Conservation (phyloP, 2,797 vertebrate species). For the Parauchenoglanis punctatus region DNA sequence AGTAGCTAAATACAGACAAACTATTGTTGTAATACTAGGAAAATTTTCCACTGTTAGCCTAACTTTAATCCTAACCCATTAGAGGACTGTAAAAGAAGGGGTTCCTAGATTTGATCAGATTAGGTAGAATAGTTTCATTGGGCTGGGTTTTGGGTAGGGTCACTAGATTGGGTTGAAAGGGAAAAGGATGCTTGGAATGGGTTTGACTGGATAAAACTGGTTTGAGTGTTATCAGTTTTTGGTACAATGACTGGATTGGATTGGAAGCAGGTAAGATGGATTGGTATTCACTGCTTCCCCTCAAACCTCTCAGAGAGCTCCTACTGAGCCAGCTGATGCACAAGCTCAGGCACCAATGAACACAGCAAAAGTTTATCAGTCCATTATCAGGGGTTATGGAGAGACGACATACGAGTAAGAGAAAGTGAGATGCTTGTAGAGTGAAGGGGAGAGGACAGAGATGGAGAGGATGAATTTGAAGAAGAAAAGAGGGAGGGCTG, state of each 20-base stretch:
- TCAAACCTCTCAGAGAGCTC: not conserved
- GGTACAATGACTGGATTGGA: not conserved
- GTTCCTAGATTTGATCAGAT: not conserved
- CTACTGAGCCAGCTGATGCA: constrained; percentile 3
- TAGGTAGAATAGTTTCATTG: no score
- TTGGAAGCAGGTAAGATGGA: not conserved
- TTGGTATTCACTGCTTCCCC: not conserved
- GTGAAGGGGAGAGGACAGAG: not conserved
- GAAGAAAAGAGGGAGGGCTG: constrained; percentile 43
- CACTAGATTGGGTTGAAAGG: not conserved
- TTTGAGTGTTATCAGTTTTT: constrained; percentile 1
- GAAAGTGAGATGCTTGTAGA: constrained; percentile 1
- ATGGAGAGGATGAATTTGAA: constrained; percentile 26
- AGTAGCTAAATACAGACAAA: no score
- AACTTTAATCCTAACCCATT: no score
- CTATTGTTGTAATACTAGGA: no score
- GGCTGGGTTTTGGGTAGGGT: not conserved
- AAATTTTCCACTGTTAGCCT: no score
- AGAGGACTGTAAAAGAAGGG: no score
- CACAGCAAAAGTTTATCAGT: not conserved
- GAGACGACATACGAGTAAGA: not conserved
- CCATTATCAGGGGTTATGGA: not conserved
- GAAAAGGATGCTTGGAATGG: not conserved
- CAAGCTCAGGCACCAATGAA: constrained; percentile 28
- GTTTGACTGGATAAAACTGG: not conserved